Evolutionary conservation across 1,140 invertebrate species (phyloP).

Genomic region (Mercenaria mercenaria): DNA sequence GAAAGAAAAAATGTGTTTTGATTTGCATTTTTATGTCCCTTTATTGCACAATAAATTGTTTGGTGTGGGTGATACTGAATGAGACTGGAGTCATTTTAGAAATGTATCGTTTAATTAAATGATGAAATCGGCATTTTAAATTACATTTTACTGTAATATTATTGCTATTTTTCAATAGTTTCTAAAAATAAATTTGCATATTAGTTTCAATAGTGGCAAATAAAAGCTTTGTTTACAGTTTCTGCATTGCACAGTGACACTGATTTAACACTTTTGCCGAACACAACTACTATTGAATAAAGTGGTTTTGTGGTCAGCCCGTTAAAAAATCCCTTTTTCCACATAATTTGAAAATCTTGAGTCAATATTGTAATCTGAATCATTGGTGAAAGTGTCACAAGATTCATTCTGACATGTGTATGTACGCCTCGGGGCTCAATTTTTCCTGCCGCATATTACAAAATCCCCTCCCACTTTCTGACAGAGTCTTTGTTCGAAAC

Average conservation of each 20-base stretch:
- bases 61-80: neutral
- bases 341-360: neutral
- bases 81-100: neutral
- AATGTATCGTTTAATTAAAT: neutral
- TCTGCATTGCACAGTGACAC: no score
- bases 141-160: no score
- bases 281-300: no score
- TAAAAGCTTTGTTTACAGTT: no score
- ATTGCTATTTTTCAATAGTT: no score
- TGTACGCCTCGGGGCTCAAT: conserved; percentile 14
- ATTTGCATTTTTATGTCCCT: conserved; percentile 51
- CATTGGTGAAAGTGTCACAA: neutral
- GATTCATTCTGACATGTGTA: conserved; percentile 35
- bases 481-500: conserved; percentile 38
- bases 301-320: neutral
- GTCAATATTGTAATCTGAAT: conserved; percentile 5
- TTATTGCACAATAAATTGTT: conserved; percentile 10
- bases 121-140: neutral
- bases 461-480: conserved; percentile 8
- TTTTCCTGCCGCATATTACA: conserved; percentile 22
- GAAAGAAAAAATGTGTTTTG: conserved; percentile 2
- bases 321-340: neutral
- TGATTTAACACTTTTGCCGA: no score
- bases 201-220: no score
- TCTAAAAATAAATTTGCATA: no score